These are phyloP conservation scores for Petroica traversi DNA, from an alignment of 2,113 vertebrate genomes.

Conservation along the genomic window DNA sequence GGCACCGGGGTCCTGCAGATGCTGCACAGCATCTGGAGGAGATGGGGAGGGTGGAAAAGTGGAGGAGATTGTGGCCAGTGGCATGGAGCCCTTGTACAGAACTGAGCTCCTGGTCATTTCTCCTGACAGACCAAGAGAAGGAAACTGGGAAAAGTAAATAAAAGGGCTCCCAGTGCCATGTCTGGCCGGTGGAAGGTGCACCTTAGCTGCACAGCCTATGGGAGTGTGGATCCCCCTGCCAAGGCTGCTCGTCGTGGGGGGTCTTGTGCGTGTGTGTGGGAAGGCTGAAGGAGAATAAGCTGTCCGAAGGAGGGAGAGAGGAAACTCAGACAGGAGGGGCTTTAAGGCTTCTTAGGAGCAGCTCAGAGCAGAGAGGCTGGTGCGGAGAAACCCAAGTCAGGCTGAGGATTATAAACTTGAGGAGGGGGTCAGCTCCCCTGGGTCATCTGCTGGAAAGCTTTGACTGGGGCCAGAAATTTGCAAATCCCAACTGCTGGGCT, in stretches of 20 bases:
- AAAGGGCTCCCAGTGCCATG: fast-evolving
- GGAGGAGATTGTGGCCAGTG: fast-evolving
- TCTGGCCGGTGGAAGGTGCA: neutral
- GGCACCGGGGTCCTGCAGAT: fast-evolving
- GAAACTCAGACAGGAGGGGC: neutral
- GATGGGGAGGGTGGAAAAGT: neutral
- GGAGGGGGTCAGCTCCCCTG: neutral
- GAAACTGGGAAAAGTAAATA: conserved; percentile 22
- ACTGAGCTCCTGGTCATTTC: neutral
- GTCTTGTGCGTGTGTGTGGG: neutral
- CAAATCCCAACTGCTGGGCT: neutral
- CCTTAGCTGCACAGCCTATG: fast-evolving
- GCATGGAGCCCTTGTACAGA: fast-evolving
- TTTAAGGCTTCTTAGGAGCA: neutral
- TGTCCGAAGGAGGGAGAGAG: neutral
- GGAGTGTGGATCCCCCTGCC: neutral
- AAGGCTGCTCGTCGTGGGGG: neutral
- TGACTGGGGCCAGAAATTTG: neutral
- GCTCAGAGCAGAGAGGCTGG: neutral
- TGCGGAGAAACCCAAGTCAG: neutral
- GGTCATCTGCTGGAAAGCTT: neutral
- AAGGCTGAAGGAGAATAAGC: neutral
- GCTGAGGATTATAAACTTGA: neutral
- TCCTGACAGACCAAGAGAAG: neutral
- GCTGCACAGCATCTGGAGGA: fast-evolving